Evolutionary conservation across 2,113 vertebrate genomes (phyloP), one percentile per base, ranked within the genome.

Genomic region (Axis porcinus): DNA sequence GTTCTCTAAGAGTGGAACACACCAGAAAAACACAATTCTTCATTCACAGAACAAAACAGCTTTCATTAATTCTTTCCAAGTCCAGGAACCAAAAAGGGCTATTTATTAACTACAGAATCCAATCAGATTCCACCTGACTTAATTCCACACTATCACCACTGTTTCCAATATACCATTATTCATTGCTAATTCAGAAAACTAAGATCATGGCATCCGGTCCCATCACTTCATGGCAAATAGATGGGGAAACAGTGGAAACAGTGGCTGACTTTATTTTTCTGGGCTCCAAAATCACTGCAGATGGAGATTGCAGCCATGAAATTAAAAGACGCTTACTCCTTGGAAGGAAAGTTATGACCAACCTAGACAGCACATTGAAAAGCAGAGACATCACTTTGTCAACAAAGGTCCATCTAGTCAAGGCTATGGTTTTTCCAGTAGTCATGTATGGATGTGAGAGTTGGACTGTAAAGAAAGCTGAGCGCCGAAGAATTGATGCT

Each of bases 1-100:
- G 1, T 89, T 64, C 85, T 27, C 47, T 90, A 86, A 40, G 52
- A 52, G 15, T 19, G 45, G 23, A 74, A 40, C 50, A 67, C 15
- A 91, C 2, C 33, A 95, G 19, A 95, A 93, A 95, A 92, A 84
- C 27, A 40, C 23, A 64, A 92, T 92, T 95, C 47, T 54, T 92
- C 40, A 79, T 36, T 93, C 58, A 89, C 19, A 86, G 28, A 93
- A 89, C 47, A 93, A 70, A 95, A 89, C 0, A 58, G 12, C 27
- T 84, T 95, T 95, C 89, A 79, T 19, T 70, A 86, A 91, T 16
- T 62, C 40, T 55, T 67, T 85, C 54, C 25, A 74, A 94, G 50
- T 76, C 87, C 45, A 64, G 21, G 23, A 86, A 91, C 47, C 40
- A 67, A 76, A 93, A 86, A 90, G 30, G 57, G 19, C 60, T 78